A percentile compares a stretch with the other conserved stretches of the same genome.
phyloP scores from a whole-genome alignment of 2,113 vertebrate species.

The Hydrolagus affinis region DNA sequence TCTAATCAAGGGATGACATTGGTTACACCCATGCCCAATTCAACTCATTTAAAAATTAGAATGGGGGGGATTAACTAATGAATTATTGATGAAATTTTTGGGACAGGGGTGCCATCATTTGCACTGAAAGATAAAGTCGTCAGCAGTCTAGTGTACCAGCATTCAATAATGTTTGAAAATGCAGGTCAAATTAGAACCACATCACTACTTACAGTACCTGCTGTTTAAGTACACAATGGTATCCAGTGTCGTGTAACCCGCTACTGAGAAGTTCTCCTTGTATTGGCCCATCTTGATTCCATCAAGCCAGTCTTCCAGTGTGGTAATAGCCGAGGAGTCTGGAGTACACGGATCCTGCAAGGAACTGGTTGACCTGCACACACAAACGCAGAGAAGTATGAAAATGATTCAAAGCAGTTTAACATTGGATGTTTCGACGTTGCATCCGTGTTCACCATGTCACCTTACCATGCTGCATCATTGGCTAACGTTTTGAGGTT shows the following conservation, averaged over 20 bases:
- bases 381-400: not conserved
- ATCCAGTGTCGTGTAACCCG: conserved; percentile 68
- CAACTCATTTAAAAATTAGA: not conserved
- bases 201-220: conserved; percentile 47
- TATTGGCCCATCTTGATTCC: conserved; percentile 70
- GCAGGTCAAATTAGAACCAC: not conserved
- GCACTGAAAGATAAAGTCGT: no score
- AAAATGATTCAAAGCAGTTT: not conserved
- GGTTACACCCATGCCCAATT: not conserved
- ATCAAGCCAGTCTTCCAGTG: conserved; percentile 69
- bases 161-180: no score
- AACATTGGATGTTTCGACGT: not conserved
- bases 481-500: conserved; percentile 63
- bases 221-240: conserved; percentile 65
- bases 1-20: not conserved
- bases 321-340: conserved; percentile 56
- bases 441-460: not conserved
- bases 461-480: conserved; percentile 58
- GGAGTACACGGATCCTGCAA: conserved; percentile 57
- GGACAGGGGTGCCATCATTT: no score
- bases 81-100: not conserved
- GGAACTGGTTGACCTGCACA: not conserved
- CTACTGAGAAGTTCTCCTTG: conserved; percentile 62
- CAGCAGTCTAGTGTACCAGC: no score
- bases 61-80: not conserved